These are phyloP conservation scores for Andrena bicolor DNA, from an alignment of 2,888 invertebrate species.

Conservation along the genomic window DNA sequence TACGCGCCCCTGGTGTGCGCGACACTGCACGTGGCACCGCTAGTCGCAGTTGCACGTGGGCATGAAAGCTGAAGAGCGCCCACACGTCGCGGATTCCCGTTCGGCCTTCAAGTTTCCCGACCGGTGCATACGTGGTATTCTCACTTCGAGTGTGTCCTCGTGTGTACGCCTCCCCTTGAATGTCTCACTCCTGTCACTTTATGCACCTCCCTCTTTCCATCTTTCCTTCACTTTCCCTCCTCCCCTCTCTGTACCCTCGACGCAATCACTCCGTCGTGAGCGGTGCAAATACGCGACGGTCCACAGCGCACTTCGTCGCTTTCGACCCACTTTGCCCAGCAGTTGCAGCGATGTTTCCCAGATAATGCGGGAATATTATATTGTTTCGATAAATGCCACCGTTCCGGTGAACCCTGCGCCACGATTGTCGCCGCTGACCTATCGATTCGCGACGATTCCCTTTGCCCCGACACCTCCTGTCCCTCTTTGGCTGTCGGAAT, in stretches of 20 bases:
- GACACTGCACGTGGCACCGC: slow-evolving; percentile 53
- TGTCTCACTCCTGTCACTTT: slow-evolving; percentile 36
- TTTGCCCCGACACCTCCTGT: background rate
- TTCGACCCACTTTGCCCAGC: slow-evolving; percentile 39
- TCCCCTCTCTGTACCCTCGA: background rate
- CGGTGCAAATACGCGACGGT: slow-evolving; percentile 17
- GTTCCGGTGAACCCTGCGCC: background rate
- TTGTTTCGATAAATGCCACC: slow-evolving; percentile 25
- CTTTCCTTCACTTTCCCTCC: background rate
- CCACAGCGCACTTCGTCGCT: slow-evolving; percentile 35
- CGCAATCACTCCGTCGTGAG: slow-evolving; percentile 41
- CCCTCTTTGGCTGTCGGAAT: background rate
- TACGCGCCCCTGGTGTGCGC: slow-evolving; percentile 27
- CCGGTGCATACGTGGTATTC: slow-evolving; percentile 37
- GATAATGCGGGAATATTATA: slow-evolving; percentile 33
- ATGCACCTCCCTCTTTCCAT: background rate
- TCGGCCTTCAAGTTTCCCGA: slow-evolving; percentile 67
- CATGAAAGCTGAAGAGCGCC: slow-evolving; percentile 64
- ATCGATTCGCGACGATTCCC: slow-evolving; percentile 34
- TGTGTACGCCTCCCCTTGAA: background rate
- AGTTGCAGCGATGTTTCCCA: slow-evolving; percentile 10
- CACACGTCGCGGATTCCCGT: slow-evolving; percentile 69
- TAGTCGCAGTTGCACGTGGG: slow-evolving; percentile 64
- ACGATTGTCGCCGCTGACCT: slow-evolving; percentile 32
- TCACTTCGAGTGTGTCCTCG: background rate